Base-by-base conservation (phyloP, 2,888 invertebrate genomes). In the Argyresthia goedartella region DNA sequence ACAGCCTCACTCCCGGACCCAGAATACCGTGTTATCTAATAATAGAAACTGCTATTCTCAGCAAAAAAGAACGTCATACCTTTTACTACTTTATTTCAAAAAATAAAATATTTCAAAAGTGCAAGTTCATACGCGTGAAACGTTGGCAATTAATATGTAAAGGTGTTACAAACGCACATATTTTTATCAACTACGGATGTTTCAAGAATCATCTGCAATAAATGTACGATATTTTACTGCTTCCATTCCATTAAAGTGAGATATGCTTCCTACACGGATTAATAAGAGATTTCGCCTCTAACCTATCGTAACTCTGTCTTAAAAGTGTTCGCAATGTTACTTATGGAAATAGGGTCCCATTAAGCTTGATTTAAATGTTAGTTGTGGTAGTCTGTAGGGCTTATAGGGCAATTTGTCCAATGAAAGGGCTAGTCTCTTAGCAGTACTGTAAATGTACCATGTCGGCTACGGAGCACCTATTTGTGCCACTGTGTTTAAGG, bases 341-440 rank as follows among this genome's bases (percentile, higher is more conserved):
- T 73, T 75, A 80, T 78, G 80, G 76, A 79, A 80, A 81, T 80
- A 61, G 66, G 61, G 41, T 25, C 62, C 69, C 75, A 79, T 81
- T 81, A 82, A 66, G 73, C 62, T 68, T 77, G 78, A 85, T 81
- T 82, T 82, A 82, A 84, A 82, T 82, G 77, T 79, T 74, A 78
- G 73, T 66, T 69, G 66, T 76, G 75, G 69, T 71, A 63, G 25
- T 25, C 25, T 25, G 25, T 63, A 63, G 69, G 64, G 66, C 69
- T 66, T 60, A 51, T 54, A 56, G 60, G 62, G 74, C 71, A 76
- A 81, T 82, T 81, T 78, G 73, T 76, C 65, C 74, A 73, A 73
- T 75, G 49, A 73, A 73, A 70, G 64, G 60, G 59, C 54, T 52
- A 53, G 60, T 13, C 49, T 69, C 69, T 73, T 67, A 71, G 62